Percentiles rank a stretch among this genome's conserved stretches.
phyloP scores from a whole-genome alignment of 2,797 vertebrate species.

The Meda fulgida region DNA sequence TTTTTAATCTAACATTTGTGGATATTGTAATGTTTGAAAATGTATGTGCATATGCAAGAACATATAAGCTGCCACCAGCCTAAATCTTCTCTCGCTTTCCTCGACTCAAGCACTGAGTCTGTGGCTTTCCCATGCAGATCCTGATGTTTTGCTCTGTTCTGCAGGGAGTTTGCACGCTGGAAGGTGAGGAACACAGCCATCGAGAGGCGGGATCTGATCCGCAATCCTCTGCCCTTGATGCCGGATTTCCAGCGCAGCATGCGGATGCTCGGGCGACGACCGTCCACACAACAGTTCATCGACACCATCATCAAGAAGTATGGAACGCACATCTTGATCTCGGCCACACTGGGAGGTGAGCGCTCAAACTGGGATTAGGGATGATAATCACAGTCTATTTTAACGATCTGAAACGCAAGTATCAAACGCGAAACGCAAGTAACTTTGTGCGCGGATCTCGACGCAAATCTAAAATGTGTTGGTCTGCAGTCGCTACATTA shows the following conservation, averaged over 20 bases:
- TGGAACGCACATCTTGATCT: constrained; percentile 99
- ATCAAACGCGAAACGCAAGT: too few relatives aligned
- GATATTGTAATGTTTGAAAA: neutral
- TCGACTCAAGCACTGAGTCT: neutral
- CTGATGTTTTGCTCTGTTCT: constrained; percentile 16
- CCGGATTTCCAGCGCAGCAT: constrained; percentile 98
- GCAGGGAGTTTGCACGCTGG: constrained; percentile 99
- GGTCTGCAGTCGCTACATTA: too few relatives aligned
- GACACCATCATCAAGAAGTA: constrained; percentile 99
- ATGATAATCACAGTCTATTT: neutral
- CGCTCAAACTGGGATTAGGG: neutral
- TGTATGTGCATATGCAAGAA: neutral
- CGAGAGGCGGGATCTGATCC: constrained; percentile 93
- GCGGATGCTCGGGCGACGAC: constrained; percentile 94
- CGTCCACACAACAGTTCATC: constrained; percentile 97
- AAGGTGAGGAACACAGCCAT: constrained; percentile 99
- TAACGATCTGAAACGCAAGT: too few relatives aligned
- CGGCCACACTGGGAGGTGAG: constrained; percentile 98
- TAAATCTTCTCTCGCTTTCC: neutral
- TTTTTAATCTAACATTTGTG: neutral
- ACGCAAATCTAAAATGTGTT: too few relatives aligned
- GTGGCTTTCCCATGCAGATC: neutral
- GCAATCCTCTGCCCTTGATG: constrained; percentile 95
- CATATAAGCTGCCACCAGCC: neutral
- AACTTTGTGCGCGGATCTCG: too few relatives aligned